These are phyloP conservation scores for Oophaga sylvatica DNA, from an alignment of 2,797 vertebrate species.

Conservation along the genomic window DNA sequence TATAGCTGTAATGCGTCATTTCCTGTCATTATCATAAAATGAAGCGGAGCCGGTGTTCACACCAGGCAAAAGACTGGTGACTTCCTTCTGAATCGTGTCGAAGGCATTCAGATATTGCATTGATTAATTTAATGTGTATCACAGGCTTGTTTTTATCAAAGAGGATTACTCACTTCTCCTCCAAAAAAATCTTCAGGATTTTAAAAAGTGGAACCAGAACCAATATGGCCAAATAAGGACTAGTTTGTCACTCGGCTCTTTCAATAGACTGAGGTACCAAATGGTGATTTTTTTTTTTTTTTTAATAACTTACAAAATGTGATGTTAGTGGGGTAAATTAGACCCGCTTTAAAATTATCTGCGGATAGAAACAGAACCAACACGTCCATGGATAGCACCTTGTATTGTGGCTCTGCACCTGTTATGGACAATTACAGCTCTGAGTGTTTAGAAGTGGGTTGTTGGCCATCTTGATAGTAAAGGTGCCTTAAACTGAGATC, in stretches of 20 bases:
- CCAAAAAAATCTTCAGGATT: too few relatives aligned
- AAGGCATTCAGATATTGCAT: not conserved
- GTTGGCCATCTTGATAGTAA: too few relatives aligned
- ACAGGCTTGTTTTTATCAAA: not conserved
- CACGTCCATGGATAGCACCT: too few relatives aligned
- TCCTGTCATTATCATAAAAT: not conserved
- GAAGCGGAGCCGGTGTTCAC: not conserved
- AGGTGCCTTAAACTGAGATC: too few relatives aligned
- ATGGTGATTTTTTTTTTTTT: too few relatives aligned
- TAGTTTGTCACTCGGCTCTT: too few relatives aligned
- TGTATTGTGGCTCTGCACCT: too few relatives aligned
- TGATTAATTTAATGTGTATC: not conserved
- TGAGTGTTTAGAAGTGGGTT: too few relatives aligned
- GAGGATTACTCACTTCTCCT: not conserved
- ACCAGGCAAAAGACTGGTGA: not conserved
- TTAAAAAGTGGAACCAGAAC: too few relatives aligned
- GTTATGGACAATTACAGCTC: not conserved
- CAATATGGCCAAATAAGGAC: too few relatives aligned
- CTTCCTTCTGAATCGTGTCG: not conserved
- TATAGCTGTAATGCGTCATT: not conserved
- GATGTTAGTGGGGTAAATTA: not conserved
- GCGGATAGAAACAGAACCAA: too few relatives aligned
- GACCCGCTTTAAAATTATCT: not conserved
- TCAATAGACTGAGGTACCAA: too few relatives aligned
- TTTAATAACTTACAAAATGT: not conserved